Conservation (phyloP, 2,888 invertebrate genomes). For the Agrochola macilenta region DNA sequence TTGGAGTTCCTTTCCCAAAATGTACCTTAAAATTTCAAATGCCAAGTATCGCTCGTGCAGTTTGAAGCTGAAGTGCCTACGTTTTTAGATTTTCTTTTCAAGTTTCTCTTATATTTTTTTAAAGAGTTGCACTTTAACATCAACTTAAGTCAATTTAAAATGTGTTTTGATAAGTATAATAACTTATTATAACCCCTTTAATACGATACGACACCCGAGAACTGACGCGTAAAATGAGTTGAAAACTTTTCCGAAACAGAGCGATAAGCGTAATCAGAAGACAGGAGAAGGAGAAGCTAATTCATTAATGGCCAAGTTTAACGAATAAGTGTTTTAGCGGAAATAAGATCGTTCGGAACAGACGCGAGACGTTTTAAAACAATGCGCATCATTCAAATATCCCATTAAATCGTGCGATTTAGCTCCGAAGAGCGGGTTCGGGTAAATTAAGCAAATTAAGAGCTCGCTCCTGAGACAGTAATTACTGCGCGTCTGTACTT, state of each 20-base stretch:
- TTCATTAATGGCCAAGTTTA: constrained; percentile 64
- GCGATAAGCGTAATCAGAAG: constrained; percentile 57
- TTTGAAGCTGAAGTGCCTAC: constrained; percentile 15
- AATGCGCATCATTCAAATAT: constrained; percentile 88
- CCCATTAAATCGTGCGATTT: constrained; percentile 88
- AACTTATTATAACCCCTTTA: constrained; percentile 10
- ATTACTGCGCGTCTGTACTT: constrained; percentile 86
- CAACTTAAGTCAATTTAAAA: constrained; percentile 8
- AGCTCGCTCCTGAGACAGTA: constrained; percentile 86
- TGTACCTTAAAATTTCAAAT: constrained; percentile 42
- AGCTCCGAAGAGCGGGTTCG: constrained; percentile 81
- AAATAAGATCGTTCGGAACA: constrained; percentile 77
- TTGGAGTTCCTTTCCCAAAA: constrained; percentile 28
- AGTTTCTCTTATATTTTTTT: constrained; percentile 4
- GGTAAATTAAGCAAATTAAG: constrained; percentile 90
- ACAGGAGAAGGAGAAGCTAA: constrained; percentile 58
- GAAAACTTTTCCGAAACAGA: constrained; percentile 53
- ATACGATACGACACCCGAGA: constrained; percentile 15
- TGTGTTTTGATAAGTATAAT: neutral
- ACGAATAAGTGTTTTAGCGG: constrained; percentile 65
- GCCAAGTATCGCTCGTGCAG: constrained; percentile 24
- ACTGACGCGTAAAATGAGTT: constrained; percentile 44
- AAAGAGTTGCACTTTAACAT: neutral
- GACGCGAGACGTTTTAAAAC: constrained; percentile 84
- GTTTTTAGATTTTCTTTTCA: constrained; percentile 35